phyloP scores from a whole-genome alignment of 2,888 invertebrate genomes.

The Diaphora mendica region DNA sequence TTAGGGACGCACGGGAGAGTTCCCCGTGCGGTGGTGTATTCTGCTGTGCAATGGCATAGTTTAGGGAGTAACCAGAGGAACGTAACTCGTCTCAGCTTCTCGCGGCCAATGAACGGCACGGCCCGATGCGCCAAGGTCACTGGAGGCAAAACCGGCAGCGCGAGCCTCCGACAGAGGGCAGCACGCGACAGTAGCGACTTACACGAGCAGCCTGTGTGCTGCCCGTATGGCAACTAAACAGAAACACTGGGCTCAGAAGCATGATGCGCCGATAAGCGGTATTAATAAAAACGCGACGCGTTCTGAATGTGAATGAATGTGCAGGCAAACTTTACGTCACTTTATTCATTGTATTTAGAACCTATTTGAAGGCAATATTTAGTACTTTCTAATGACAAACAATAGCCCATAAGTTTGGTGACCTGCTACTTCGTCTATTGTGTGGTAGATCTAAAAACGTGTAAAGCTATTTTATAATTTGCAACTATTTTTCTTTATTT shows the following conservation, averaged over 20 bases:
- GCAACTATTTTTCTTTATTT: not conserved
- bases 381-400: constrained; percentile 37
- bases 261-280: constrained; percentile 84
- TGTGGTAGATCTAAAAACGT: not conserved
- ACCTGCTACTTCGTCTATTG: constrained; percentile 17
- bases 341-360: constrained; percentile 49
- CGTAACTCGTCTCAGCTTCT: constrained; percentile 73
- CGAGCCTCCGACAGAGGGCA: constrained; percentile 70
- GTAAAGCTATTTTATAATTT: not conserved
- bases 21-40: constrained; percentile 61
- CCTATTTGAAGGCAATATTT: constrained; percentile 29
- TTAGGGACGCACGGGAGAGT: constrained; percentile 59
- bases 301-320: constrained; percentile 79
- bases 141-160: constrained; percentile 63
- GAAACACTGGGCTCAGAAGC: constrained; percentile 63
- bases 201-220: constrained; percentile 74
- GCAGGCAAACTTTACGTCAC: constrained; percentile 62
- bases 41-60: constrained; percentile 72
- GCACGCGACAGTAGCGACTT: constrained; percentile 55
- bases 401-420: constrained; percentile 8
- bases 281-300: constrained; percentile 77
- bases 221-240: constrained; percentile 83
- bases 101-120: constrained; percentile 82
- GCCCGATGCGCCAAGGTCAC: constrained; percentile 79
- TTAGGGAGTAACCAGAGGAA: constrained; percentile 66